Conservation (phyloP, 2,797 vertebrate genomes). For the Urophycis tenuis region DNA sequence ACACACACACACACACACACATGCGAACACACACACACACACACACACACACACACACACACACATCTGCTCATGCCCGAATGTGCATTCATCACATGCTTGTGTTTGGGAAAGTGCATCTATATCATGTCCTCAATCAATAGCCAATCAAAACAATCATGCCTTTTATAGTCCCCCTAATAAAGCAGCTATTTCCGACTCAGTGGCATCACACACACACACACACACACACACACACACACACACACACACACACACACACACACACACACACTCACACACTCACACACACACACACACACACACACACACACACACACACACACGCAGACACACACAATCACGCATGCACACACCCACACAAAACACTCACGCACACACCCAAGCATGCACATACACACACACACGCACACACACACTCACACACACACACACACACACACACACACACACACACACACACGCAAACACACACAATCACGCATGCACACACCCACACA, state of each 20-base stretch:
- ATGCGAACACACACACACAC: conserved; percentile 8
- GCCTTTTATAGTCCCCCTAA: conserved; percentile 61
- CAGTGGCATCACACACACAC: conserved; percentile 39
- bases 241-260: conserved; percentile 33
- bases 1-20: conserved; percentile 19
- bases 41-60: conserved; percentile 9
- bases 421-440: conserved; percentile 33
- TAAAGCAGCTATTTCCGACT: conserved; percentile 34
- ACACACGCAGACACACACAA: no score
- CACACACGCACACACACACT: conserved; percentile 50
- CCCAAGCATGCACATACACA: conserved; percentile 31
- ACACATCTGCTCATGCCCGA: conserved; percentile 1
- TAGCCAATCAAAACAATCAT: conserved; percentile 72
- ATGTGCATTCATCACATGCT: not conserved
- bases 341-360: conserved; percentile 30
- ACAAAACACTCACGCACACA: conserved; percentile 4
- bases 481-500: conserved; percentile 48
- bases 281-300: not conserved
- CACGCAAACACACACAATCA: conserved; percentile 35
- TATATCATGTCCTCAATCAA: conserved; percentile 59
- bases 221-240: conserved; percentile 4
- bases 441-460: conserved; percentile 12
- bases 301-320: not conserved
- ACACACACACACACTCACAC: conserved; percentile 49
- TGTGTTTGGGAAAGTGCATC: conserved; percentile 29